A percentile compares a stretch with the other conserved stretches of the same genome.
These are phyloP conservation scores for Thereva nobilitata DNA, from an alignment of 2,888 invertebrate genomes.

Conservation along the genomic window DNA sequence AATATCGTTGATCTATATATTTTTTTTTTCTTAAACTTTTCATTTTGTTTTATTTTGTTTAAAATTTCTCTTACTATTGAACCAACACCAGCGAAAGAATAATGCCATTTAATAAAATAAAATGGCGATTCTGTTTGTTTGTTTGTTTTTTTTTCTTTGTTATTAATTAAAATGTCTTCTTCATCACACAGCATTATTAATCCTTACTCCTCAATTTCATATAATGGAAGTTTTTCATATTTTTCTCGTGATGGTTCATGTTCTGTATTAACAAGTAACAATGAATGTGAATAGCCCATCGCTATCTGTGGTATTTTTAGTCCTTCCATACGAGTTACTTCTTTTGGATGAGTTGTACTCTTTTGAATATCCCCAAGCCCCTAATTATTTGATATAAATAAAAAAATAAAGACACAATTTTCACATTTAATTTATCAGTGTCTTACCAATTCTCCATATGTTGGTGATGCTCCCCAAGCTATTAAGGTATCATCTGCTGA, in stretches of 20 bases:
- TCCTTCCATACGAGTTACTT: constrained; percentile 77
- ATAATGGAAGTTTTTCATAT: constrained; percentile 61
- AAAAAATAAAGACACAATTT: not conserved
- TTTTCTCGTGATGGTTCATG: constrained; percentile 62
- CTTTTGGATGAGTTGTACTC: constrained; percentile 84
- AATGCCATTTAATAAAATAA: not conserved
- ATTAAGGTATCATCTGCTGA: constrained; percentile 90
- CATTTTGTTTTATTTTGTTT: constrained; percentile 6
- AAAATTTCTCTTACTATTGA: constrained; percentile 27
- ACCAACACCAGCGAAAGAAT: constrained; percentile 26
- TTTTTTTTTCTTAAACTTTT: not conserved
- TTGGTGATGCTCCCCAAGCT: constrained; percentile 92
- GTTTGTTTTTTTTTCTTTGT: constrained; percentile 5
- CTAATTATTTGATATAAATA: constrained; percentile 56
- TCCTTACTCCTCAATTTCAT: constrained; percentile 56
- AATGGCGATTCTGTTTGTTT: not conserved
- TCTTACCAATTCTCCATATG: constrained; percentile 85
- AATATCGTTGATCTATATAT: too few species aligned
- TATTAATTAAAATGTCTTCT: constrained; percentile 3
- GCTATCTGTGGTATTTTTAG: constrained; percentile 76
- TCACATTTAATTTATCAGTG: constrained; percentile 36
- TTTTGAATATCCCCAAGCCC: constrained; percentile 88
- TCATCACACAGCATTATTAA: too few species aligned
- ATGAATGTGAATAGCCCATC: constrained; percentile 85
- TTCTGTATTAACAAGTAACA: constrained; percentile 65